phyloP scores from a whole-genome alignment of 92 coral and sea anemone genomes.

The Heliopora coerulea region DNA sequence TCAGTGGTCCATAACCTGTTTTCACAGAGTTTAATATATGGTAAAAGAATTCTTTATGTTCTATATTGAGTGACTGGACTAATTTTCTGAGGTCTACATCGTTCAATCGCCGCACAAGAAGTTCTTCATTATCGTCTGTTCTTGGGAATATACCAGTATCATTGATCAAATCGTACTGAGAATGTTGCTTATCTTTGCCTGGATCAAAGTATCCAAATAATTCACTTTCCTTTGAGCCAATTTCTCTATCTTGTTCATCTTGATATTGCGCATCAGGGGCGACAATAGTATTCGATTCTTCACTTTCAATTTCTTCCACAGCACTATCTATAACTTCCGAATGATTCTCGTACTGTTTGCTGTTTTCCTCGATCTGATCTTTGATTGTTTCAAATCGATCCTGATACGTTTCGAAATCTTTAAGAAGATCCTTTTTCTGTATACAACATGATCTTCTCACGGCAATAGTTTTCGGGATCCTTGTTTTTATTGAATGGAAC shows the following conservation, averaged over 20 bases:
- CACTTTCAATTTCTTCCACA: conserved; percentile 45
- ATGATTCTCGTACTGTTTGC: too few relatives aligned
- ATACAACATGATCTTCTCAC: conserved; percentile 49
- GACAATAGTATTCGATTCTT: conserved; percentile 35
- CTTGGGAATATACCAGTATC: conserved; percentile 47
- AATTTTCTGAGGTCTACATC: conserved; percentile 38
- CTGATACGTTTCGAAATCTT: conserved; percentile 46
- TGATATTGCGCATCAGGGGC: conserved; percentile 53
- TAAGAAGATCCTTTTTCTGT: conserved; percentile 46
- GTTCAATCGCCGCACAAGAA: conserved; percentile 27
- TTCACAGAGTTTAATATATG: conserved; percentile 50
- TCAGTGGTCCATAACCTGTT: conserved; percentile 6
- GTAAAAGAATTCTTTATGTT: conserved; percentile 51
- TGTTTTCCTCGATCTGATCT: too few relatives aligned
- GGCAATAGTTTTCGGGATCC: conserved; percentile 63
- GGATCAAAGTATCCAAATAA: conserved; percentile 50
- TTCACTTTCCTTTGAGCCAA: too few relatives aligned
- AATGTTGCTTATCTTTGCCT: conserved; percentile 46
- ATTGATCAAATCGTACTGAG: conserved; percentile 36
- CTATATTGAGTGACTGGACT: conserved; percentile 44
- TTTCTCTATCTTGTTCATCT: conserved; percentile 53
- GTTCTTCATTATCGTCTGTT: conserved; percentile 42
- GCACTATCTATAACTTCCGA: conserved; percentile 58
- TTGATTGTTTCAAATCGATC: too few relatives aligned
- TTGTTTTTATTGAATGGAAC: conserved; percentile 58